These are phyloP conservation scores for Rhabdomys pumilio DNA, from an alignment of 2,797 vertebrate species.

Conservation along the genomic window DNA sequence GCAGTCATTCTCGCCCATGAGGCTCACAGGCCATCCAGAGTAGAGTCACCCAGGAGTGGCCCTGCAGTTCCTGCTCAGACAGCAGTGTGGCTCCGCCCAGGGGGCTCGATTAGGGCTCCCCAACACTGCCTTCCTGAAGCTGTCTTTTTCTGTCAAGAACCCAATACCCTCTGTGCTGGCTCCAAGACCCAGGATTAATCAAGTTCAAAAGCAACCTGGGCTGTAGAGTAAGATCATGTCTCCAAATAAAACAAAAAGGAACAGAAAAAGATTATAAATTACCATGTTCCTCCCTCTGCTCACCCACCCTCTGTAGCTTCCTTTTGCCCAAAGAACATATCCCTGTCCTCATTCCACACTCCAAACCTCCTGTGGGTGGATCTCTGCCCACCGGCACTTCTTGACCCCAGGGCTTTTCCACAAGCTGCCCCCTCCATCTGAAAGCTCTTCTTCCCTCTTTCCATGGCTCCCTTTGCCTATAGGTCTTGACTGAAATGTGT, in stretches of 20 bases:
- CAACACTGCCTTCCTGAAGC: not conserved
- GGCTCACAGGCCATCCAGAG: not conserved
- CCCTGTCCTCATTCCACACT: not conserved
- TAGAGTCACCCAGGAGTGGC: not conserved
- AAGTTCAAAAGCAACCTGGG: not conserved
- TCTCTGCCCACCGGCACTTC: not conserved
- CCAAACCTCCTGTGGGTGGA: not conserved
- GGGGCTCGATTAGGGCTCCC: not conserved
- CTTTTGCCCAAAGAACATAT: not conserved
- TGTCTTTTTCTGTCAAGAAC: not conserved
- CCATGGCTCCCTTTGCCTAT: not conserved
- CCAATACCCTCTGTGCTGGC: not conserved
- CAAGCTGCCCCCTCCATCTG: not conserved
- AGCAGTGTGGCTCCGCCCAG: not conserved
- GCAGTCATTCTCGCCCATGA: not conserved
- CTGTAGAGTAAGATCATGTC: not conserved
- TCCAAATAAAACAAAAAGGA: not conserved
- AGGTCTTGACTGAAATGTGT: not conserved
- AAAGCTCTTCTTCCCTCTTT: not conserved
- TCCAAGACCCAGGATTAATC: not conserved
- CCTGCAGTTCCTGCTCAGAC: not conserved
- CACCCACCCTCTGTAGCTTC: not conserved
- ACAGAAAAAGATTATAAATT: not conserved
- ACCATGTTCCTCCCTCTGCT: not conserved
- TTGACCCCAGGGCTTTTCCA: constrained; percentile 33